These are phyloP conservation scores for Conus ventricosus DNA, from an alignment of 1,140 invertebrate genomes.

Conservation along the genomic window DNA sequence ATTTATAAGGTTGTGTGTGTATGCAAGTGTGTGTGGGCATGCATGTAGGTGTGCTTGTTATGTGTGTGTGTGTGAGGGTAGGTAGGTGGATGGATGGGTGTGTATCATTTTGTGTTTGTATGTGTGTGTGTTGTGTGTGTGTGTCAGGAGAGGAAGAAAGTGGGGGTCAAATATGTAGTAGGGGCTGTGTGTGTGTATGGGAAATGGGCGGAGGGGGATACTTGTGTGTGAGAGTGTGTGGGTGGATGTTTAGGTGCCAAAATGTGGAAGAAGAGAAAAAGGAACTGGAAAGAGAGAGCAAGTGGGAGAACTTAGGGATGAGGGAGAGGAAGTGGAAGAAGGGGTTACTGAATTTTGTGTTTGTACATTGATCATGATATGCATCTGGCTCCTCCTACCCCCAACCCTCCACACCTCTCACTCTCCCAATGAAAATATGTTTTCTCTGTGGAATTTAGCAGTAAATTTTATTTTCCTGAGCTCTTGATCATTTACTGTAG, in stretches of 20 bases:
- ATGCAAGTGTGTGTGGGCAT: too few species aligned
- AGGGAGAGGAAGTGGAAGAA: too few species aligned
- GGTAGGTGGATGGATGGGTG: background rate
- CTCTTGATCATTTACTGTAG: too few species aligned
- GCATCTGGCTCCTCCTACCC: background rate
- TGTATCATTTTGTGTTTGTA: background rate
- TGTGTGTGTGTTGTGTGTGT: background rate
- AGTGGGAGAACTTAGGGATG: too few species aligned
- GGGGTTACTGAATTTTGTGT: background rate
- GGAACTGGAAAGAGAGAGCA: too few species aligned
- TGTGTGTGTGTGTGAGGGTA: background rate
- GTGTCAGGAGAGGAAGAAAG: too few species aligned
- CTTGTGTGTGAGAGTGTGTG: background rate
- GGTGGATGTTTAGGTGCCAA: background rate
- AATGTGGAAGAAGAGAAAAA: background rate
- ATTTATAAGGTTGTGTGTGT: background rate
- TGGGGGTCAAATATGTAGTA: too few species aligned
- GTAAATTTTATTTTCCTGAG: too few species aligned
- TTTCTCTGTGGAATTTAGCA: too few species aligned
- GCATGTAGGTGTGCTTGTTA: background rate
- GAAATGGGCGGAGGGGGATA: background rate
- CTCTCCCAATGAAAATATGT: too few species aligned
- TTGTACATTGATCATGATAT: background rate
- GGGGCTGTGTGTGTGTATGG: background rate
- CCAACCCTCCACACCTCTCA: too few species aligned